Percentiles rank a stretch among this genome's conserved stretches.
Evolutionary conservation across 2,113 vertebrate genomes (phyloP).

Genomic region (Scortum barcoo): DNA sequence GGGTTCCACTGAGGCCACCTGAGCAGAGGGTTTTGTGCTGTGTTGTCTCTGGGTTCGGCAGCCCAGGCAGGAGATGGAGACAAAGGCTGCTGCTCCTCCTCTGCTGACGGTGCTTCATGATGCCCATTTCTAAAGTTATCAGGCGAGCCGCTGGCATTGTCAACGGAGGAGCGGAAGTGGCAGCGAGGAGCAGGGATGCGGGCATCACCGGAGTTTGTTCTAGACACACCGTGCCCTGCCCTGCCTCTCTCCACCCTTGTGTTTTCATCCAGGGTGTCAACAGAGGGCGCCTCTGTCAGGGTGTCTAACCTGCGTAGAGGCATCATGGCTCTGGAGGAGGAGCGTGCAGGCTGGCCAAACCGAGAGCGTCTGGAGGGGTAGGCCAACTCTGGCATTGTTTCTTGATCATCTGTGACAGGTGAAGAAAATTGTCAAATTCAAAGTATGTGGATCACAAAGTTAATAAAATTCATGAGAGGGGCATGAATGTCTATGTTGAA

Average conservation of each 20-base stretch:
- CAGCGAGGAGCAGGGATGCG: constrained; percentile 8
- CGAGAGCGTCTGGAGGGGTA: constrained; percentile 59
- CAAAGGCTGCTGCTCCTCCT: constrained; percentile 9
- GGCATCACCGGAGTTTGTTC: constrained; percentile 46
- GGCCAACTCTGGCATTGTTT: constrained; percentile 69
- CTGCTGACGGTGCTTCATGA: constrained; percentile 13
- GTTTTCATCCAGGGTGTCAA: constrained; percentile 60
- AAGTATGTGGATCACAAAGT: too few relatives aligned
- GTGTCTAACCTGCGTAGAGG: constrained; percentile 74
- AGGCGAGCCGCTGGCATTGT: neutral
- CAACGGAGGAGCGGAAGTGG: neutral
- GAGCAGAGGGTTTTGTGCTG: constrained; percentile 70
- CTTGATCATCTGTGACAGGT: constrained; percentile 65
- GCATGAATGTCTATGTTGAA: neutral
- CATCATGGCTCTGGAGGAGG: constrained; percentile 71
- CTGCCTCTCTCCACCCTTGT: neutral
- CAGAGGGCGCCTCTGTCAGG: constrained; percentile 65
- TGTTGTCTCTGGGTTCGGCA: constrained; percentile 58
- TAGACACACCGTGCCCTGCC: neutral
- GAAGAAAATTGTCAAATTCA: neutral
- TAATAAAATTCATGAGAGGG: neutral
- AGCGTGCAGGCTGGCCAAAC: constrained; percentile 35
- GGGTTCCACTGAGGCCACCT: constrained; percentile 77
- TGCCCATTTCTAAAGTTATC: constrained; percentile 27
- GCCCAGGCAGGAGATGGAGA: constrained; percentile 55